Base-by-base conservation (phyloP, 1,140 invertebrate genomes). In the Arion vulgaris region DNA sequence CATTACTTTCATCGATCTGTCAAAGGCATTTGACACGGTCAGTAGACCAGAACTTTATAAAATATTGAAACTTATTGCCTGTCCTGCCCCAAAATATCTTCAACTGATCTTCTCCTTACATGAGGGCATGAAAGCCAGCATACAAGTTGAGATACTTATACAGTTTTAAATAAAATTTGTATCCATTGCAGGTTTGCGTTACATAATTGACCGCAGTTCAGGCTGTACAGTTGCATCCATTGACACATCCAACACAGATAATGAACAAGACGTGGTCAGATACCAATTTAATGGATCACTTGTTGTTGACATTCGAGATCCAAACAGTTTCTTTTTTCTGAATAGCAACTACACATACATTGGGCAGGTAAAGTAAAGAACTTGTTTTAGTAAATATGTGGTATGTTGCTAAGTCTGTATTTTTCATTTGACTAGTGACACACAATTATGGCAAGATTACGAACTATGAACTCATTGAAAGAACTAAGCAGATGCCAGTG, bases 251-350 rank as follows among this genome's bases (percentile, higher is more conserved):
- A 38, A 34, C 7, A 11, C 71, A n/a, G 38, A 73, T 45, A 41
- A 38, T 41, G 26, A 73, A 7, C 34, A 73, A 23, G 39, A 73
- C n/a, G 38, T 73, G 23, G 38, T 1, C 38, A 41, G 36, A 45
- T 73, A 13, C 39, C 34, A 73, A 11, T 73, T 41, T 73, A 73
- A 73, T 45, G 26, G 38, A 45, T 73, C 71, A 41, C 36, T 73
- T 73, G 71, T 73, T 73, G 71, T 73, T 41, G 71, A 73, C 38
- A 73, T 73, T 73, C 34, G 71, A 39, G 71, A 73, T 41, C 71
- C 71, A 7, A 73, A 41, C 36, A 41, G 71, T 0, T 73, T 73
- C 39, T 73, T 73, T 11, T 38, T 34, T n/a, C 45, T 73, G n/a
- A 73, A 73, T 41, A 39, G n/a, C 38, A 45, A 73, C 38, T 73